Conservation (phyloP, 2,797 vertebrate genomes). For the Gymnocypris eckloni region DNA sequence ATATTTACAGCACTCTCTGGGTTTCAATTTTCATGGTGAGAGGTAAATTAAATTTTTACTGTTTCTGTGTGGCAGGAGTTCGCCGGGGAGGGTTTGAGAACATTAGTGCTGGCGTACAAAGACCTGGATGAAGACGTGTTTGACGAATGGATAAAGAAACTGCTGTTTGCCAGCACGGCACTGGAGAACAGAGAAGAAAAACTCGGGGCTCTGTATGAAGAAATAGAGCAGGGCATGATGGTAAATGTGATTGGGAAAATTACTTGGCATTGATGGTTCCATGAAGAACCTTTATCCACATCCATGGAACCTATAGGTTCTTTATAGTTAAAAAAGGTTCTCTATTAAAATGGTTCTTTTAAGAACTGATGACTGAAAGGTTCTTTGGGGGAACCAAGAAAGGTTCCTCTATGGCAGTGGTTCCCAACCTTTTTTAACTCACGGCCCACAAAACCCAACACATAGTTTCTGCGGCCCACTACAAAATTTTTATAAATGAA, state of each 20-base stretch:
- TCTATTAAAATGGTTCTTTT: background rate
- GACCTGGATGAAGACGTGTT: slow-evolving; percentile 84
- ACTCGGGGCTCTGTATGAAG: slow-evolving; percentile 81
- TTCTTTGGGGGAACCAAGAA: no score
- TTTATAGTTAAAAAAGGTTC: background rate
- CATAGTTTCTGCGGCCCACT: no score
- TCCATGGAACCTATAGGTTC: background rate
- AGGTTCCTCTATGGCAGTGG: no score
- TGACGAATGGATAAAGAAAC: slow-evolving; percentile 82
- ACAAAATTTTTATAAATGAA: no score
- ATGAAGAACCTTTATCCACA: background rate
- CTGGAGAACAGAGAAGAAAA: slow-evolving; percentile 78
- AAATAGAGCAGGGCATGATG: slow-evolving; percentile 83
- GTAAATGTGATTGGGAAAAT: slow-evolving; percentile 64
- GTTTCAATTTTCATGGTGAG: slow-evolving; percentile 17
- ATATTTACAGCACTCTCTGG: background rate
- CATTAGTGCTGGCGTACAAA: slow-evolving; percentile 86
- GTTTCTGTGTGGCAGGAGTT: slow-evolving; percentile 78
- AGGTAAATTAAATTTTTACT: background rate
- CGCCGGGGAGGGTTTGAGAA: slow-evolving; percentile 87
- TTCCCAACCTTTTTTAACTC: no score
- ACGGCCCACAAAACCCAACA: no score
- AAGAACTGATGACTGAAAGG: no score
- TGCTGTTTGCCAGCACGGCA: slow-evolving; percentile 74
- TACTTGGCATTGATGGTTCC: background rate